Conservation (phyloP, 2,113 vertebrate genomes). For the Odobenus rosmarus region DNA sequence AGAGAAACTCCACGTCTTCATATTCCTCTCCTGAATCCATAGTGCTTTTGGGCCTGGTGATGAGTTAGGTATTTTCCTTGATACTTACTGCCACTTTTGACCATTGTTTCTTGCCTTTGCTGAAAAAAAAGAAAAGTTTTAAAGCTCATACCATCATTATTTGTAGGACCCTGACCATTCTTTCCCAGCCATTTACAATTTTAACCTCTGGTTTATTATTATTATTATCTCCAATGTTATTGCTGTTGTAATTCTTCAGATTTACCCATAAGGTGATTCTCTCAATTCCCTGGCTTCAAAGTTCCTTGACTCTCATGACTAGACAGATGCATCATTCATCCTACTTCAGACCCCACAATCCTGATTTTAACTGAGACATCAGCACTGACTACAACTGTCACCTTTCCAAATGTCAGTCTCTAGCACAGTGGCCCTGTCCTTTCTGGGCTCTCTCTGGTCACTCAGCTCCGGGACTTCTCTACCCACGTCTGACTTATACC, state of each 20-base stretch:
- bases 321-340: neutral
- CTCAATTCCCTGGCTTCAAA: neutral
- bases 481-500: neutral
- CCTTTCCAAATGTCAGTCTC: neutral
- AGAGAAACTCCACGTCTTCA: neutral
- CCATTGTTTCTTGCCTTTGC: neutral
- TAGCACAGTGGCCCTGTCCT: neutral
- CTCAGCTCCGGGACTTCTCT: neutral
- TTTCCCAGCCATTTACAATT: neutral
- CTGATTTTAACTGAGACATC: neutral
- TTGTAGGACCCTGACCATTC: neutral
- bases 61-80: neutral
- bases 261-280: neutral
- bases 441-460: neutral
- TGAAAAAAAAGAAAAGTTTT: neutral
- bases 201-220: neutral
- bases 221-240: neutral
- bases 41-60: neutral
- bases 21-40: neutral
- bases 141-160: neutral
- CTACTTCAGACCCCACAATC: neutral
- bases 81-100: neutral
- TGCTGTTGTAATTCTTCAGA: neutral
- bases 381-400: neutral
- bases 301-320: neutral